These are phyloP conservation scores for Chrysolina oricalcia DNA, from an alignment of 2,888 invertebrate species.

Conservation along the genomic window DNA sequence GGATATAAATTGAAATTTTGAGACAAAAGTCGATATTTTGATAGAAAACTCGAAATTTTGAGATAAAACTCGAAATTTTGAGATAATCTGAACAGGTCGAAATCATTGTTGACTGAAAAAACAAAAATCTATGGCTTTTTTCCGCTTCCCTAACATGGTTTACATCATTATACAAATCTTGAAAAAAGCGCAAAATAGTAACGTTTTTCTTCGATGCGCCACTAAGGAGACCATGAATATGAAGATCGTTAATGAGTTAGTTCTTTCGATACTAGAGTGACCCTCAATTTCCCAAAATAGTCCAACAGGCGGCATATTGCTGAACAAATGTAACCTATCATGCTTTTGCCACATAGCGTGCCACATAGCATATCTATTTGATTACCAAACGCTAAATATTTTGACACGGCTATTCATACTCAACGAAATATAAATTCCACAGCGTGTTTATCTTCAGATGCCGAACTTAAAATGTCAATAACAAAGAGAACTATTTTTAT, in stretches of 20 bases:
- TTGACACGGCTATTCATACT: conserved; percentile 16
- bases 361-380: conserved; percentile 10
- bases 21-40: no score
- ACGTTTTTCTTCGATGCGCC: not conserved
- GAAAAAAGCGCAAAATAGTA: no score
- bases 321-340: conserved; percentile 16
- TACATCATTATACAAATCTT: no score
- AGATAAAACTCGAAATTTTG: no score
- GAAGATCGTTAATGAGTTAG: not conserved
- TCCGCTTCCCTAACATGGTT: no score
- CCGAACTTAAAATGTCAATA: conserved; percentile 18
- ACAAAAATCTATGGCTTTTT: no score
- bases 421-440: conserved; percentile 10
- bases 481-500: conserved; percentile 8
- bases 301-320: not conserved
- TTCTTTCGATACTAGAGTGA: not conserved
- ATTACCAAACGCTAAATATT: conserved; percentile 16
- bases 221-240: not conserved
- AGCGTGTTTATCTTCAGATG: conserved; percentile 15
- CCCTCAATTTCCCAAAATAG: conserved; percentile 15
- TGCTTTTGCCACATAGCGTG: conserved; percentile 3
- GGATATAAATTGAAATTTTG: no score
- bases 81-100: no score
- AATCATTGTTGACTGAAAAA: no score
- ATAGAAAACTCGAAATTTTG: no score